Percentiles rank a stretch among this genome's conserved stretches.
phyloP scores from a whole-genome alignment of 2,888 invertebrate genomes.

The Eremobia ochroleuca region DNA sequence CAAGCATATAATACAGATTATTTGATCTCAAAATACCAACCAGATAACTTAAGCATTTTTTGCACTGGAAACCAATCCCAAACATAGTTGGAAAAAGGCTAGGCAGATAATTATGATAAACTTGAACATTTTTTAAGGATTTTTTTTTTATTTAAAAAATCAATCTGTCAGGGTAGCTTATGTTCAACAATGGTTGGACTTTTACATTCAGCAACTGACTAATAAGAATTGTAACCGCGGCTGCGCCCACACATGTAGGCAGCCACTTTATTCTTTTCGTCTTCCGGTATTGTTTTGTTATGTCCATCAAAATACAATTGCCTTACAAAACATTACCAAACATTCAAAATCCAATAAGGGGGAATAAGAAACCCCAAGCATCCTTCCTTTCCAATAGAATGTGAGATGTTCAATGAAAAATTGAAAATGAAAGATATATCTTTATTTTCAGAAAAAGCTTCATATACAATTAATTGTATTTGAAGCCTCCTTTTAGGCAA shows the following conservation, averaged over 20 bases:
- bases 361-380: slow-evolving; percentile 23
- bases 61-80: neutral
- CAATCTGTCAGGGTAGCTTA: neutral
- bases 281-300: slow-evolving; percentile 40
- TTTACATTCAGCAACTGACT: slow-evolving; percentile 8
- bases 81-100: neutral
- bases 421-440: too few species aligned
- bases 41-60: slow-evolving; percentile 29
- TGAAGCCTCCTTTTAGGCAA: too few species aligned
- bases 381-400: neutral
- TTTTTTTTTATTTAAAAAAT: neutral
- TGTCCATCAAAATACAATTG: slow-evolving; percentile 66
- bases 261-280: slow-evolving; percentile 16
- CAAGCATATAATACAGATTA: slow-evolving; percentile 20
- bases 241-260: slow-evolving; percentile 39
- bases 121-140: neutral
- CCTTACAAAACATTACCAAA: slow-evolving; percentile 62
- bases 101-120: neutral
- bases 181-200: neutral
- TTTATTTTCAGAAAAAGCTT: too few species aligned
- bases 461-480: too few species aligned
- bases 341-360: slow-evolving; percentile 43
- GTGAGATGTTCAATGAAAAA: neutral
- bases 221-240: slow-evolving; percentile 12
- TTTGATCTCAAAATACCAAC: slow-evolving; percentile 16